Conservation (phyloP, 2,113 vertebrate species). For the Abramis brama region DNA sequence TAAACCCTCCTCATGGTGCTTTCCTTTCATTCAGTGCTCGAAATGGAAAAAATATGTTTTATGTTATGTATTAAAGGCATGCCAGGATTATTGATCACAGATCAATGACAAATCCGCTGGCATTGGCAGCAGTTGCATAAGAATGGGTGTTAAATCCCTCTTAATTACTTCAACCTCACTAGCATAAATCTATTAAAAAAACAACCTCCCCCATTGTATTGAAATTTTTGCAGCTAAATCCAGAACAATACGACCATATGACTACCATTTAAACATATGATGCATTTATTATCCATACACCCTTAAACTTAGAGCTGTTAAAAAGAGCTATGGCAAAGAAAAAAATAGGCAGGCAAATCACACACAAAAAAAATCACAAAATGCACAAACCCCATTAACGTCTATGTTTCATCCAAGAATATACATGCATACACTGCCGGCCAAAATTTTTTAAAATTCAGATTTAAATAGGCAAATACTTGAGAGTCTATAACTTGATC, state of each 20-base stretch:
- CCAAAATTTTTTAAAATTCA: too few species aligned
- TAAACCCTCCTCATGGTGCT: background rate
- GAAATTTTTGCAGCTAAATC: background rate
- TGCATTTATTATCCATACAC: background rate
- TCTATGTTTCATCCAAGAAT: background rate
- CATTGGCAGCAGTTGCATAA: conserved; percentile 5
- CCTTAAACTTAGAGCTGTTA: background rate
- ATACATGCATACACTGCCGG: background rate
- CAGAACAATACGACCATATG: background rate
- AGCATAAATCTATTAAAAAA: background rate
- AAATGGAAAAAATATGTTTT: background rate
- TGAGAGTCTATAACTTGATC: too few species aligned
- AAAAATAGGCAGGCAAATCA: background rate
- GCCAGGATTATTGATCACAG: background rate
- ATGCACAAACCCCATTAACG: background rate
- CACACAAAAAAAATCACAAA: background rate
- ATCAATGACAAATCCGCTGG: background rate
- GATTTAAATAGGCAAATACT: too few species aligned
- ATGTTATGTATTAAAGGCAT: background rate
- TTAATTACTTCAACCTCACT: background rate
- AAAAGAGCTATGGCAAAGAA: background rate
- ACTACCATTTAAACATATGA: background rate
- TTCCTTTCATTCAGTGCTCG: background rate
- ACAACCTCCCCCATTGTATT: background rate
- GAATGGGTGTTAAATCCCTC: background rate